Evolutionary conservation across 2,113 vertebrate genomes (phyloP), one percentile per base, ranked within the genome.

Genomic region (Anser cygnoides): DNA sequence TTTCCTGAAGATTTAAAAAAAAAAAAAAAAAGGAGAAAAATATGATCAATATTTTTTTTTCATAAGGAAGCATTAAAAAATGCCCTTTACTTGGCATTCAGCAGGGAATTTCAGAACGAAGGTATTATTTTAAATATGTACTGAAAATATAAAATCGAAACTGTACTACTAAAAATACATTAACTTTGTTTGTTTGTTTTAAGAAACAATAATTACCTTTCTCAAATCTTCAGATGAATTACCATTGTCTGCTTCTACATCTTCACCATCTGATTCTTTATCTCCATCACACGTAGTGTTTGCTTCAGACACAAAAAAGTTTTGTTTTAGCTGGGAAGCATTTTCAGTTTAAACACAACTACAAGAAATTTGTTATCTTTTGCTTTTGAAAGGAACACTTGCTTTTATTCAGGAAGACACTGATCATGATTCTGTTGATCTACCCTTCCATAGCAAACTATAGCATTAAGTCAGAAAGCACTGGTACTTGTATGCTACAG

Each of bases 191-290:
- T 11, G 44, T 62, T 41, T 63, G 37, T 35, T 28, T 29, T 10
- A 87, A 78, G 19, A 61, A 6, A 3, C 2, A 71, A 6, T 59
- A 41, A 68, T 96, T 97, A 99, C 99, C 98, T 99, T 99, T 96
- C 99, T 99, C 44, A 99, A 97, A 90, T 99, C 99, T 96, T 99
- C 99, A 91, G 99, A 97, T 54, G 98, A 98, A 92, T 98, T 99
- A 15, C 98, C 98, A 55, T 97, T 97, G 70, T 99, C 99, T 33
- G 99, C 98, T 77, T 99, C 98, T 65, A 97, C 39, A 37, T 98
- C 98, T 95, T 98, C 99, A 93, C 97, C 98, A 89, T 99, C 99
- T 6, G 99, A 99, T 70, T 99, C 99, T 91, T 99, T 99, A 97
- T 99, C 99, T 43, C 99, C 99, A 77, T 99, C 99, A 96, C 98